Percentiles rank a stretch among this genome's conserved stretches.
Evolutionary conservation across 1,140 invertebrate species (phyloP).

Genomic region (Ladona fulva): DNA sequence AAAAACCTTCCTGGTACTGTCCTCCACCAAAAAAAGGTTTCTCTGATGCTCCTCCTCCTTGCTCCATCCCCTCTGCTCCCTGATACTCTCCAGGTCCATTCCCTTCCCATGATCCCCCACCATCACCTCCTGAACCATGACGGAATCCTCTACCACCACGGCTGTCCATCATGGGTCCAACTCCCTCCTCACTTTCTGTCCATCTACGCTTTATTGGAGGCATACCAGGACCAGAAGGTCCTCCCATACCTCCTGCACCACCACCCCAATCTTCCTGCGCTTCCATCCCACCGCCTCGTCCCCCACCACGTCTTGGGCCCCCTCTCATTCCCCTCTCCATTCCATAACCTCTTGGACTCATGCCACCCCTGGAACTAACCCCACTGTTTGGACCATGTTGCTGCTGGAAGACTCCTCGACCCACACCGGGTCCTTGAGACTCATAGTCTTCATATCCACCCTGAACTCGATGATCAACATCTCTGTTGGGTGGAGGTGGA

Average conservation of each 20-base stretch:
- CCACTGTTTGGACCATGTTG: neutral
- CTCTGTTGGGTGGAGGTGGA: neutral
- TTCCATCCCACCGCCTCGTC: neutral
- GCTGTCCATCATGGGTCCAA: neutral
- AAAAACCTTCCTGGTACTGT: neutral
- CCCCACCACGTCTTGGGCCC: neutral
- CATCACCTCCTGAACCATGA: neutral
- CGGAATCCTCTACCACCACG: neutral
- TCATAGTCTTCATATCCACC: neutral
- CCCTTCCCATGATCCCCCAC: neutral
- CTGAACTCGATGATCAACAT: neutral
- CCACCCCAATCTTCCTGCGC: neutral
- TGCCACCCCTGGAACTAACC: neutral
- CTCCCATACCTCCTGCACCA: neutral
- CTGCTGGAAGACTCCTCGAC: neutral
- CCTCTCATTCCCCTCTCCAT: neutral
- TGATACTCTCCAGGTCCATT: neutral
- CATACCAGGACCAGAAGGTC: neutral
- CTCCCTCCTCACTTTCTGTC: neutral
- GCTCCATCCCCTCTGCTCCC: neutral
- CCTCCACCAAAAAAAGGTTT: neutral
- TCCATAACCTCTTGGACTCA: neutral
- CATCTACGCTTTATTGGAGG: neutral
- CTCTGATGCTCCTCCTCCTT: neutral
- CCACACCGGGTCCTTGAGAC: neutral